Percentiles rank a stretch among this genome's conserved stretches.
Evolutionary conservation across 2,888 invertebrate genomes (phyloP).

Genomic region (Rhopalosiphum nymphaeae): DNA sequence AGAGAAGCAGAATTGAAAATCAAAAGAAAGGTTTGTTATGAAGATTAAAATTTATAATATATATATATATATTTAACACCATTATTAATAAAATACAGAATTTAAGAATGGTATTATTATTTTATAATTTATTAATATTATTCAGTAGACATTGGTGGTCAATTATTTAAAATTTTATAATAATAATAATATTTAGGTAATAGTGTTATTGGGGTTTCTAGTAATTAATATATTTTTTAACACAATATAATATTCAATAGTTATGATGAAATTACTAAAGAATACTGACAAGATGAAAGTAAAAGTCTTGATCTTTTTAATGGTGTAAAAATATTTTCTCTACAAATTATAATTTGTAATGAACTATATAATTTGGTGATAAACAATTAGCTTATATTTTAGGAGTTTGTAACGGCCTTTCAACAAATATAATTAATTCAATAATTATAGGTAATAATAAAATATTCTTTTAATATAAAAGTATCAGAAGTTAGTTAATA

Average conservation of each 20-base stretch:
- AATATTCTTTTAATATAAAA: background rate
- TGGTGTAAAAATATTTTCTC: too few relatives aligned
- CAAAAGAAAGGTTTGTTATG: constrained; percentile 66
- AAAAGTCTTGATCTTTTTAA: too few relatives aligned
- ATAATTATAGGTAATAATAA: background rate
- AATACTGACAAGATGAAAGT: too few relatives aligned
- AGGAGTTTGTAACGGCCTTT: too few relatives aligned
- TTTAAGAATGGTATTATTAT: background rate
- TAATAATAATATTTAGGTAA: background rate
- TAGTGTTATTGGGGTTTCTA: background rate
- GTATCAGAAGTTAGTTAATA: background rate
- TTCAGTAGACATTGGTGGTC: background rate
- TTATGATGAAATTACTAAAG: too few relatives aligned
- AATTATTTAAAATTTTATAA: background rate
- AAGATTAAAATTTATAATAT: too few relatives aligned
- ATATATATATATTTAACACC: background rate
- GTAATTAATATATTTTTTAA: background rate
- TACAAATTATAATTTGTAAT: too few relatives aligned
- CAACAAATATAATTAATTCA: background rate
- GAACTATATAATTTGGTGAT: too few relatives aligned
- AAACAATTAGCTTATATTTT: too few relatives aligned
- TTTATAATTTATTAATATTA: background rate
- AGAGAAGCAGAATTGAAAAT: constrained; percentile 72
- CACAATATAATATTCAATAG: too few relatives aligned
- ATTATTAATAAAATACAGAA: background rate